phyloP scores from a whole-genome alignment of 2,113 vertebrate genomes.

The Oreochromis niloticus region DNA sequence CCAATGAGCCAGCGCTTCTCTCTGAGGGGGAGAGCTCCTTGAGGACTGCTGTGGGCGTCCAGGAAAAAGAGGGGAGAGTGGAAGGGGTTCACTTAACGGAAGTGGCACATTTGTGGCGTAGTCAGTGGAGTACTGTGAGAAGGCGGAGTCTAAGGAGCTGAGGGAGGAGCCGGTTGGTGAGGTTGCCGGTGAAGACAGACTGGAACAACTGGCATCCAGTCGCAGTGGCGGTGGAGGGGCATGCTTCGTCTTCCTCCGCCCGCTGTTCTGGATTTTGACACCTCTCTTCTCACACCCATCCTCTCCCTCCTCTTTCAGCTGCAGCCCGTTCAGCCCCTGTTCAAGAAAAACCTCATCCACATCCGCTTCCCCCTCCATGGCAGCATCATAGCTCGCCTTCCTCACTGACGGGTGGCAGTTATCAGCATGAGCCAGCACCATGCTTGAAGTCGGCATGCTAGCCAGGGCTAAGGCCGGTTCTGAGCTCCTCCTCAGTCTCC shows the following conservation, averaged over 20 bases:
- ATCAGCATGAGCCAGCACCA: background rate
- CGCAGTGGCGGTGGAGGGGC: conserved; percentile 65
- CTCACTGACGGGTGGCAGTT: conserved; percentile 43
- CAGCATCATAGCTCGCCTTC: conserved; percentile 81
- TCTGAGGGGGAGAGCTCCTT: conserved; percentile 47
- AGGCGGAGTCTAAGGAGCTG: conserved; percentile 87
- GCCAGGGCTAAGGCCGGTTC: conserved; percentile 76
- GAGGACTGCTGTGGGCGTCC: conserved; percentile 17
- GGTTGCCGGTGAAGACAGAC: conserved; percentile 84
- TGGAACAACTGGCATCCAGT: conserved; percentile 81
- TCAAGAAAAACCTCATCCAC: conserved; percentile 73
- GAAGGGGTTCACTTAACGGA: conserved; percentile 30
- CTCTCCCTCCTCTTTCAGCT: conserved; percentile 75
- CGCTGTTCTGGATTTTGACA: conserved; percentile 54
- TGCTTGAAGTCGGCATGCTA: background rate
- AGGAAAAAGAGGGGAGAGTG: conserved; percentile 19
- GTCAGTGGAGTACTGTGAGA: conserved; percentile 89
- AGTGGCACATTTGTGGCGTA: conserved; percentile 67
- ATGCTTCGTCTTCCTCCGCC: conserved; percentile 70
- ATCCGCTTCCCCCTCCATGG: conserved; percentile 59
- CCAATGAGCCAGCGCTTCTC: background rate
- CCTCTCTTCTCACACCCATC: conserved; percentile 66
- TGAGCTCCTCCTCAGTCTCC: conserved; percentile 78
- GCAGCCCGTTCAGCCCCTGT: conserved; percentile 64
- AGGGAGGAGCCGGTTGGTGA: conserved; percentile 84